Evolutionary conservation across 2,888 invertebrate species (phyloP).

Genomic region (Odontocerum albicorne): DNA sequence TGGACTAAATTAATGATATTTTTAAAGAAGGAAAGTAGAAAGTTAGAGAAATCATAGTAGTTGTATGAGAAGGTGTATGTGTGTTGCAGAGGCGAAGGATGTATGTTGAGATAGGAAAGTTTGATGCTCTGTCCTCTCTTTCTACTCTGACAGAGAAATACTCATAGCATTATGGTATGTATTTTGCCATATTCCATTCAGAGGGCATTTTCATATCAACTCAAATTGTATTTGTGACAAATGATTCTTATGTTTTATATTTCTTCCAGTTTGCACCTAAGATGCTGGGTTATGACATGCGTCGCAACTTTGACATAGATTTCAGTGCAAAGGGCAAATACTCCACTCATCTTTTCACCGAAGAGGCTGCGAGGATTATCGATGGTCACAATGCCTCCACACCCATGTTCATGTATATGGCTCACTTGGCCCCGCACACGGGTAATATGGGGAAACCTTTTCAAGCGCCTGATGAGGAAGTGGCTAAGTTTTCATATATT

Average conservation of each 20-base stretch:
- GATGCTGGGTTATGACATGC: conserved; percentile 61
- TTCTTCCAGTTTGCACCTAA: conserved; percentile 44
- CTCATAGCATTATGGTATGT: too few species aligned
- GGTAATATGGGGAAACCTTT: conserved; percentile 63
- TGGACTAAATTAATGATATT: too few species aligned
- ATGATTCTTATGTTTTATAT: neutral
- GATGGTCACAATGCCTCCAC: conserved; percentile 50
- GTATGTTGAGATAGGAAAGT: too few species aligned
- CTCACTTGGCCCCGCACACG: conserved; percentile 71
- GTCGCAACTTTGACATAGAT: conserved; percentile 58
- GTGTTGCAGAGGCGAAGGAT: too few species aligned
- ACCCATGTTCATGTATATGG: conserved; percentile 70
- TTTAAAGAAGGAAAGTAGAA: too few species aligned
- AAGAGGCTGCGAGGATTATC: conserved; percentile 65
- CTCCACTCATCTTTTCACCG: conserved; percentile 66
- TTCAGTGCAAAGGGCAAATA: conserved; percentile 61
- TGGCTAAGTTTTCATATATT: conserved; percentile 69
- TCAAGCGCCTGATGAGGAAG: conserved; percentile 72
- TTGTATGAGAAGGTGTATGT: too few species aligned
- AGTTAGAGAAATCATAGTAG: too few species aligned
- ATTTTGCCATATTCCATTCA: too few species aligned
- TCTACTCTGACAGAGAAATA: too few species aligned
- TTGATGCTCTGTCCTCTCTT: too few species aligned
- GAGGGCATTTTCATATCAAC: too few species aligned
- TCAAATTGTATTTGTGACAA: neutral